Evolutionary conservation across 2,797 vertebrate genomes (phyloP).

Genomic region (Coluber constrictor): DNA sequence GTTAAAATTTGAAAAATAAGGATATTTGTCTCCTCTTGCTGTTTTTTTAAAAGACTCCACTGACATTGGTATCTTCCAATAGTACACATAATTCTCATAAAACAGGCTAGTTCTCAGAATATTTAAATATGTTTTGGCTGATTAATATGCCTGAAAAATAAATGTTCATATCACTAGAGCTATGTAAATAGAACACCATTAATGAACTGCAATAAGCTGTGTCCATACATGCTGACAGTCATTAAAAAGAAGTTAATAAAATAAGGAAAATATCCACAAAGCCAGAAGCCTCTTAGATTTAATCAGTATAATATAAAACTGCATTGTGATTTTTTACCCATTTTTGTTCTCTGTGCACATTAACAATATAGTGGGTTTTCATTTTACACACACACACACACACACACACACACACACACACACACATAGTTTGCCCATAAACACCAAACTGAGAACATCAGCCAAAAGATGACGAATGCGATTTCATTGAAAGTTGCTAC

Average conservation of each 20-base stretch:
- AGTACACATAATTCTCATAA: not conserved
- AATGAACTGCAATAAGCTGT: not conserved
- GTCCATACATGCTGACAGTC: conserved; percentile 23
- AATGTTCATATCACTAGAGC: not conserved
- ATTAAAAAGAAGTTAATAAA: conserved; percentile 1
- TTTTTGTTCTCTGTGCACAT: conserved; percentile 8
- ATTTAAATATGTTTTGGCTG: not conserved
- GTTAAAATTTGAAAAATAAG: not conserved
- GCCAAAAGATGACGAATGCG: too few relatives aligned
- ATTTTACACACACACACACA: not conserved
- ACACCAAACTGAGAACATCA: too few relatives aligned
- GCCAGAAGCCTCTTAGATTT: conserved; percentile 8
- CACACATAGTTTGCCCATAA: too few relatives aligned
- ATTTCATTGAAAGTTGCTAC: too few relatives aligned
- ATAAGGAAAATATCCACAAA: not conserved
- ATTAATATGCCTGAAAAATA: not conserved
- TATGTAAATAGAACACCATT: not conserved
- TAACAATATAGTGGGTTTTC: conserved; percentile 20
- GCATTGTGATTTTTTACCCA: not conserved
- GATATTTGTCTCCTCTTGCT: not conserved
- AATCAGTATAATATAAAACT: not conserved
- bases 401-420: too few relatives aligned
- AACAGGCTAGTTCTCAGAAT: not conserved
- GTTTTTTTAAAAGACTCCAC: not conserved
- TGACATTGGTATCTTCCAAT: not conserved